These are phyloP conservation scores for Alaudala cheleensis DNA, from an alignment of 2,113 vertebrate species.

Conservation along the genomic window DNA sequence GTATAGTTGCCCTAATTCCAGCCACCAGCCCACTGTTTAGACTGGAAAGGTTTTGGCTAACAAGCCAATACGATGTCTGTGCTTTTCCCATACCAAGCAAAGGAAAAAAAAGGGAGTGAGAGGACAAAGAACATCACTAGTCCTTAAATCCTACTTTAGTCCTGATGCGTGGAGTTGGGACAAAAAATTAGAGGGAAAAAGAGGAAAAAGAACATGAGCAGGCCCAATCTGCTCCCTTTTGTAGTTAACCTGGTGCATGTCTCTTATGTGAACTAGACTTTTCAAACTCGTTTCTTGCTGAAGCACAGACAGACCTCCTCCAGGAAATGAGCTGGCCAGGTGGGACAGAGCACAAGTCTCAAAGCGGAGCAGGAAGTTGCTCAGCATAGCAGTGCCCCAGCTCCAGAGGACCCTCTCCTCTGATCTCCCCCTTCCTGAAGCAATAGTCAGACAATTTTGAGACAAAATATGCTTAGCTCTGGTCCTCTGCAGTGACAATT, in stretches of 20 bases:
- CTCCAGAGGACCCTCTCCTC: background rate
- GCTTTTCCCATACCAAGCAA: background rate
- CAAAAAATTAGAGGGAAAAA: background rate
- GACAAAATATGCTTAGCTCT: background rate
- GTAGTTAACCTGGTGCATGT: no score
- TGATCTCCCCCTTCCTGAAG: no score
- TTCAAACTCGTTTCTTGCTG: rapidly evolving
- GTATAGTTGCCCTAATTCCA: background rate
- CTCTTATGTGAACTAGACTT: background rate
- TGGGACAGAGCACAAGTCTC: background rate
- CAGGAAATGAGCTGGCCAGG: rapidly evolving
- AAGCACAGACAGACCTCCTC: background rate
- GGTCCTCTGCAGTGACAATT: background rate
- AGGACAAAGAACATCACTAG: background rate
- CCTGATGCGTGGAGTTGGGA: rapidly evolving
- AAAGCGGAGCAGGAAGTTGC: background rate
- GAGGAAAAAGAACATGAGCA: rapidly evolving
- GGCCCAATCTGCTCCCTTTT: rapidly evolving
- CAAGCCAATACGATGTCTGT: background rate
- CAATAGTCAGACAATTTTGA: background rate
- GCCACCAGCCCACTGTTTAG: background rate
- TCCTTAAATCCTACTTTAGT: background rate
- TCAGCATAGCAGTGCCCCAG: background rate
- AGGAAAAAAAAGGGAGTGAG: background rate
- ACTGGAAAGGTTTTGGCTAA: background rate